Evolutionary conservation across 2,888 invertebrate species (phyloP), one percentile per base, ranked within the genome.

Genomic region (Sisyra terminalis): DNA sequence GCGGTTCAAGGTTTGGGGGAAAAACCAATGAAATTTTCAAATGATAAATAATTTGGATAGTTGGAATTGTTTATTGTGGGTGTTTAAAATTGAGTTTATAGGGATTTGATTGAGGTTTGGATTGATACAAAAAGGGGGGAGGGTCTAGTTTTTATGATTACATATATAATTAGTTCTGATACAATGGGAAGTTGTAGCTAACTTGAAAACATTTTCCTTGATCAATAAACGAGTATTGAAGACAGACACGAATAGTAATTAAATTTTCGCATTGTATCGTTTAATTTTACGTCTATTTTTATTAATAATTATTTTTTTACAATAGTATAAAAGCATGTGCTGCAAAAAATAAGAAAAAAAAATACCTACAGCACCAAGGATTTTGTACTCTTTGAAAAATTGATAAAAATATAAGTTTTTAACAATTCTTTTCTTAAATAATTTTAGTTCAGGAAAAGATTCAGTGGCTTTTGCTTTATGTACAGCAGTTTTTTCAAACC

Each of bases 301-400:
- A 16, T 29, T 16, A 16, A n/a, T 38, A 24, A 16, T 24, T 38
- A n/a, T 30, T 31, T 31, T 40, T 40, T 18, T 31, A 17, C 40
- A 40, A 30, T 31, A 16, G 29, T 24, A 18, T 24, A 24, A 24
- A 24, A 24, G 24, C 24, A 24, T 24, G 24, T 24, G 24, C 5
- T 16, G 40, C 11, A 30, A 40, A 29, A 37, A 38, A 41, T 43
- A 14, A 34, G 15, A 14, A 34, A 34, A 9, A 34, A 34, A 14
- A 34, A 34, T 34, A 46, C 39, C 44, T 36, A 42, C 29, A 46
- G 46, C 46, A 46, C 46, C 45, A 34, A 46, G 32, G 45, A 44
- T 46, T 46, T 46, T 46, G 46, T 46, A 39, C 31, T 34, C 42
- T 45, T 17, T 24, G 24, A 24, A 24, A 43, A 43, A 38, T 43